These are phyloP conservation scores for Todiramphus saurophagus DNA, from an alignment of 2,113 vertebrate genomes.

Conservation along the genomic window DNA sequence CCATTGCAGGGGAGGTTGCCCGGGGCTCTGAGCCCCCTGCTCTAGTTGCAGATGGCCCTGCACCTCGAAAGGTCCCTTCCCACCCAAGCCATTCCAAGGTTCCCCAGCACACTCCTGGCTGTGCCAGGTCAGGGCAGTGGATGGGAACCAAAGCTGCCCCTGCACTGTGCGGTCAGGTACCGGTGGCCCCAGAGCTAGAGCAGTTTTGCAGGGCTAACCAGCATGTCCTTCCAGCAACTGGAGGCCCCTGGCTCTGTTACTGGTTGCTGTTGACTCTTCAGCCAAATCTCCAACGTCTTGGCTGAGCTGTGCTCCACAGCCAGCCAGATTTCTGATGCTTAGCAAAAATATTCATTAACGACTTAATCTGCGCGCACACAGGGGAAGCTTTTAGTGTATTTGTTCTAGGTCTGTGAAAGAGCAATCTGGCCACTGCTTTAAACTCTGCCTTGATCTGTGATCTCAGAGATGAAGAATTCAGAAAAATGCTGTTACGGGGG, in stretches of 20 bases:
- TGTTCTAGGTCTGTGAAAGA: constrained; percentile 45
- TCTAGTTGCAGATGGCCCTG: not conserved
- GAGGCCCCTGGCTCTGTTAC: not conserved
- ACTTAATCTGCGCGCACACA: constrained; percentile 39
- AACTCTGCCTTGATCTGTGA: constrained; percentile 45
- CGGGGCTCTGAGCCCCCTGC: not conserved
- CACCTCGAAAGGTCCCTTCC: not conserved
- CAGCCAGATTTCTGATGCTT: constrained; percentile 49
- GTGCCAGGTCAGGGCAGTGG: not conserved
- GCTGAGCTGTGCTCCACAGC: constrained; percentile 6
- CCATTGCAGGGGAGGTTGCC: not conserved
- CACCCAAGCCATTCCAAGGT: too few relatives aligned
- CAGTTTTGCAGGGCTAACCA: not conserved
- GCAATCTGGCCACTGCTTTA: constrained; percentile 40
- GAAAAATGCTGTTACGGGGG: not conserved
- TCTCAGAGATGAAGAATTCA: constrained; percentile 42
- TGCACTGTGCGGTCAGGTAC: rapidly evolving
- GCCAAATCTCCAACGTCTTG: constrained; percentile 18
- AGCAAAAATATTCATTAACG: constrained; percentile 57
- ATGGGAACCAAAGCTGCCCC: not conserved
- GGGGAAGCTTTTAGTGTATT: constrained; percentile 54
- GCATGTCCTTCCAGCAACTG: not conserved
- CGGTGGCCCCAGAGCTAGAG: rapidly evolving
- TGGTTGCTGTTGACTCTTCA: not conserved
- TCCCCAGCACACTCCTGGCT: not conserved